Conservation (phyloP, 2,888 invertebrate species). For the Herminia tarsipennalis region DNA sequence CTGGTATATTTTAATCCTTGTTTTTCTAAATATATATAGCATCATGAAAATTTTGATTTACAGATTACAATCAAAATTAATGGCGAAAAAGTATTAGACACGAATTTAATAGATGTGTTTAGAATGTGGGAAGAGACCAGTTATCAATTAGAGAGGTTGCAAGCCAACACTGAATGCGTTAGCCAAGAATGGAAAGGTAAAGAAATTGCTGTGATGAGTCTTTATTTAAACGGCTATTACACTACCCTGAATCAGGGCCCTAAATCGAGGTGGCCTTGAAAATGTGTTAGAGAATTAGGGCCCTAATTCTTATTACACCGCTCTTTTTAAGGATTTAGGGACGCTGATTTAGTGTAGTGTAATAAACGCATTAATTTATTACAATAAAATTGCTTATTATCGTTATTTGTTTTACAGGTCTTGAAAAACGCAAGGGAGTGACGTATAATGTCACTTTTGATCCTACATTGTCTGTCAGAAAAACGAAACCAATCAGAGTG, state of each 20-base stretch:
- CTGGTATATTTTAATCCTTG: too few species aligned
- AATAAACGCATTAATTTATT: too few species aligned
- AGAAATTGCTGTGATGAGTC: background rate
- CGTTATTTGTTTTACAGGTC: constrained; percentile 74
- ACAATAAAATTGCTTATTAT: too few species aligned
- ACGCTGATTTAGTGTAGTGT: too few species aligned
- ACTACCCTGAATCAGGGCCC: too few species aligned
- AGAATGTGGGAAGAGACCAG: constrained; percentile 98
- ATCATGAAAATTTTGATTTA: too few species aligned
- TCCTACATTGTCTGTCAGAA: constrained; percentile 83
- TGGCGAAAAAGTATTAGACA: constrained; percentile 85
- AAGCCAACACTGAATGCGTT: constrained; percentile 92
- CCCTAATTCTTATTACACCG: too few species aligned
- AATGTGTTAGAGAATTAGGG: too few species aligned
- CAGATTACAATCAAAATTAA: constrained; percentile 86
- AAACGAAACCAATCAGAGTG: constrained; percentile 87
- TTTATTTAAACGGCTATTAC: background rate
- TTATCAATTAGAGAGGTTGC: constrained; percentile 93
- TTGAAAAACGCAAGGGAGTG: constrained; percentile 89
- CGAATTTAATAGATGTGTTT: constrained; percentile 88
- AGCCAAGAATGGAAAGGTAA: constrained; percentile 90
- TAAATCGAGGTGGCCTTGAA: too few species aligned
- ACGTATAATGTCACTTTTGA: constrained; percentile 90
- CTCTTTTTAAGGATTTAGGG: too few species aligned
- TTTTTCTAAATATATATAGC: too few species aligned